These are phyloP conservation scores for Philaethria dido DNA, from an alignment of 2,888 invertebrate genomes.

Conservation along the genomic window DNA sequence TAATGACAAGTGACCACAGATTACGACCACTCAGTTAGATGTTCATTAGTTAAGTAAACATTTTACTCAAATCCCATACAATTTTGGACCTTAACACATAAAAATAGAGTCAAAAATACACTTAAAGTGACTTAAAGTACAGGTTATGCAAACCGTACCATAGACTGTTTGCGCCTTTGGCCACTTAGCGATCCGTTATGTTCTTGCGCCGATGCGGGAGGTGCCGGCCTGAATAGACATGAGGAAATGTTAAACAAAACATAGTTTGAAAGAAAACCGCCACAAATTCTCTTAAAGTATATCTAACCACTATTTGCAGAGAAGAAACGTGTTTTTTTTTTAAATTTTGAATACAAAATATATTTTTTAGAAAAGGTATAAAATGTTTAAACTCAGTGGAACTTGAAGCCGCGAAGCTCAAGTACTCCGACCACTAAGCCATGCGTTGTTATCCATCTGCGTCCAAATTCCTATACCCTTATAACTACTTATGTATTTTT, in stretches of 20 bases:
- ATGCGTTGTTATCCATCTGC: no score
- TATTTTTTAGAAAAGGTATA: no score
- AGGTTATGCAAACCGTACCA: conserved; percentile 41
- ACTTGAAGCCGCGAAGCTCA: no score
- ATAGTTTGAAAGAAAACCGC: conserved; percentile 17
- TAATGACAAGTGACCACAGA: conserved; percentile 52
- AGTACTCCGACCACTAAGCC: no score
- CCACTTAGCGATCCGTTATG: conserved; percentile 55
- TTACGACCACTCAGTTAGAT: conserved; percentile 51
- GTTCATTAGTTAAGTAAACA: conserved; percentile 60
- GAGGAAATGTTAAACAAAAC: conserved; percentile 23
- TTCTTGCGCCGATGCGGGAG: conserved; percentile 42
- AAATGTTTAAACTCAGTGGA: no score
- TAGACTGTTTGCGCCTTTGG: conserved; percentile 51
- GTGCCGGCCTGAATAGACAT: conserved; percentile 34
- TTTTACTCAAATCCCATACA: conserved; percentile 43
- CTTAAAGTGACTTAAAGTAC: conserved; percentile 11
- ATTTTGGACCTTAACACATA: conserved; percentile 22
- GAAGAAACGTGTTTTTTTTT: not conserved
- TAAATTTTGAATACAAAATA: no score
- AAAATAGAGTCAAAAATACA: conserved; percentile 24
- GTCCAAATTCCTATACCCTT: no score
- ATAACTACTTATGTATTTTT: no score
- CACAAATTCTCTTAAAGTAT: not conserved
- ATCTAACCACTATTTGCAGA: conserved; percentile 1